Percentiles rank a stretch among this genome's conserved stretches.
phyloP scores from a whole-genome alignment of 2,113 vertebrate genomes.

The Cygnus atratus region DNA sequence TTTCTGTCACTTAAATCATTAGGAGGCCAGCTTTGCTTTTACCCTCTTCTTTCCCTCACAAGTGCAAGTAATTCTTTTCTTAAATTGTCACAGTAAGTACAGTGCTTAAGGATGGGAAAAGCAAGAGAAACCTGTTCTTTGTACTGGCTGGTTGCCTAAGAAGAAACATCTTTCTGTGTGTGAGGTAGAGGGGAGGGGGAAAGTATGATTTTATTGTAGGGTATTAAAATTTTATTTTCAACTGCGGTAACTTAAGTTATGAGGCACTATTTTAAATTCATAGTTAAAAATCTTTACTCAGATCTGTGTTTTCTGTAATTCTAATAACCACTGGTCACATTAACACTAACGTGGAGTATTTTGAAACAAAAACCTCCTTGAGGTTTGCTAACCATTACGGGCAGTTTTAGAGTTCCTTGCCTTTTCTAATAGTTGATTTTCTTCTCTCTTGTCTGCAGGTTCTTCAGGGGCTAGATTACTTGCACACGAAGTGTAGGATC shows the following conservation, averaged over 20 bases:
- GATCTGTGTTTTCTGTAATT: neutral
- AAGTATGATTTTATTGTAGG: neutral
- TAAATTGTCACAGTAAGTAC: neutral
- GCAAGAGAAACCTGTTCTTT: conserved; percentile 22
- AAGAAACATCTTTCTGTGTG: neutral
- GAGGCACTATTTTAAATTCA: neutral
- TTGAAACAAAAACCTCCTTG: neutral
- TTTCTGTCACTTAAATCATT: neutral
- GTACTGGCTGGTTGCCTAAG: neutral
- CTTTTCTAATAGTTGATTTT: neutral
- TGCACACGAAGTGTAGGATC: conserved; percentile 95
- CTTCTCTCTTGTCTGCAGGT: conserved; percentile 76
- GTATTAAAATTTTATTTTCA: neutral
- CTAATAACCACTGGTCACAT: neutral
- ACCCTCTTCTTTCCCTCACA: neutral
- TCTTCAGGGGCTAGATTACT: conserved; percentile 93
- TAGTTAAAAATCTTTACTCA: neutral
- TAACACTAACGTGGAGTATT: neutral
- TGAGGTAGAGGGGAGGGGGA: neutral
- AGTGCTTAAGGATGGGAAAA: neutral
- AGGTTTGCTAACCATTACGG: neutral
- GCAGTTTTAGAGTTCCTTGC: neutral
- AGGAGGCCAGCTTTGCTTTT: neutral
- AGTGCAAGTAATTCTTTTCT: neutral
- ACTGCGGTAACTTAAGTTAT: neutral